Evolutionary conservation across 2,888 invertebrate genomes (phyloP).

Genomic region (Mimas tiliae): DNA sequence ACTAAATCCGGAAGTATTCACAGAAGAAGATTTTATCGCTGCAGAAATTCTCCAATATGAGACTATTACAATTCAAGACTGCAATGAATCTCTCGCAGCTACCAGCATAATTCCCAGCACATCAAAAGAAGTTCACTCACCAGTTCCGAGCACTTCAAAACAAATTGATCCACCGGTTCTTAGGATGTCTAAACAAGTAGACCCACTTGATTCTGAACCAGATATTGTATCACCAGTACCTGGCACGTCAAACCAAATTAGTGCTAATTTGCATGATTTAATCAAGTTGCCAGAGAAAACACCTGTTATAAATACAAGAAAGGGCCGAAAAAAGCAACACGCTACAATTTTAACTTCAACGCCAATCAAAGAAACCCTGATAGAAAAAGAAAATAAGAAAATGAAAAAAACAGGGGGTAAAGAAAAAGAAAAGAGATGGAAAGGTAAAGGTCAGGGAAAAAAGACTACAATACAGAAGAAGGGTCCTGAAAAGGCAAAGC

Average conservation of each 20-base stretch:
- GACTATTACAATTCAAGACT: conserved; percentile 34
- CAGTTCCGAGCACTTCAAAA: conserved; percentile 38
- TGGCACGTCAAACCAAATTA: too few relatives aligned
- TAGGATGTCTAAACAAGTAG: conserved; percentile 32
- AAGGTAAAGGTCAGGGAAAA: neutral
- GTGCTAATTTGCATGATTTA: conserved; percentile 33
- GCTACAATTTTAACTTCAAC: conserved; percentile 32
- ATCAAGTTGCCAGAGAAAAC: conserved; percentile 35
- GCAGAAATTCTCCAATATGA: conserved; percentile 36
- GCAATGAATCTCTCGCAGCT: conserved; percentile 37
- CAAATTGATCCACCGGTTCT: conserved; percentile 36
- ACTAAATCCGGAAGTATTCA: conserved; percentile 42
- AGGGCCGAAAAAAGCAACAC: conserved; percentile 46
- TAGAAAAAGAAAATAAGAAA: too few relatives aligned
- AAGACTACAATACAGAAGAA: neutral
- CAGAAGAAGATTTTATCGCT: conserved; percentile 43
- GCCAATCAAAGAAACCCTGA: too few relatives aligned
- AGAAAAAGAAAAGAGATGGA: neutral
- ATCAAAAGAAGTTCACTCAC: conserved; percentile 41
- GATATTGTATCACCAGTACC: too few relatives aligned
- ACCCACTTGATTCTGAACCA: too few relatives aligned
- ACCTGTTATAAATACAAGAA: conserved; percentile 40
- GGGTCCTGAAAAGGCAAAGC: conserved; percentile 1
- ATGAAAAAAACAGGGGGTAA: neutral
- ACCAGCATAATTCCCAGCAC: conserved; percentile 41